phyloP scores from a whole-genome alignment of 2,888 invertebrate genomes.

The Antheraea yamamai region DNA sequence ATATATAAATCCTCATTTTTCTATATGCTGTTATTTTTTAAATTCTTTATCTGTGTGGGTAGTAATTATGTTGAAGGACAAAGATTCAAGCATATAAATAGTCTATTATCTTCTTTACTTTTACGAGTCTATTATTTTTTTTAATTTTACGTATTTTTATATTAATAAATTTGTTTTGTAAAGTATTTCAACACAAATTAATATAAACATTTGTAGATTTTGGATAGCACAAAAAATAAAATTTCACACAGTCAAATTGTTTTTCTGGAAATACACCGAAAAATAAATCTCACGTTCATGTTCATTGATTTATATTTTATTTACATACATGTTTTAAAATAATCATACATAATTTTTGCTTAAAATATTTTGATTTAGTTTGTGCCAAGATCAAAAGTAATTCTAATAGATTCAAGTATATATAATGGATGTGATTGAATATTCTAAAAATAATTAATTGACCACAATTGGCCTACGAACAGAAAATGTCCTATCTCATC shows the following conservation, averaged over 20 bases:
- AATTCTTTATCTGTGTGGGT: background rate
- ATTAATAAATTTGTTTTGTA: background rate
- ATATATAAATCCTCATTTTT: background rate
- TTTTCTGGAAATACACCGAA: background rate
- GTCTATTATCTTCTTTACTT: too few species aligned
- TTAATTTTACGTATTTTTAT: background rate
- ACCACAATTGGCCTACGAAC: too few species aligned
- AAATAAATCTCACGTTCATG: background rate
- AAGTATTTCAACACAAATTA: background rate
- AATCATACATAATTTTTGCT: background rate
- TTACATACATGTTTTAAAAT: background rate
- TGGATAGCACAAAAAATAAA: background rate
- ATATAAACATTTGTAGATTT: background rate
- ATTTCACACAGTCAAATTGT: conserved; percentile 9
- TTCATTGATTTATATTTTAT: background rate
- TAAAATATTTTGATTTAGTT: too few species aligned
- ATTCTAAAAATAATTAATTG: too few species aligned
- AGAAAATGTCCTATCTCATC: too few species aligned
- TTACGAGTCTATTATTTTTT: too few species aligned
- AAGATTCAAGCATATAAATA: background rate
- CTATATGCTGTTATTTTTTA: background rate
- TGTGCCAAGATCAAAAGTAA: too few species aligned
- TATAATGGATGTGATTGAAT: too few species aligned
- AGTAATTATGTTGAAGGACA: background rate
- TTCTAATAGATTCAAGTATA: too few species aligned